Evolutionary conservation across 1,140 invertebrate species (phyloP).

Genomic region (Tribolium madens): DNA sequence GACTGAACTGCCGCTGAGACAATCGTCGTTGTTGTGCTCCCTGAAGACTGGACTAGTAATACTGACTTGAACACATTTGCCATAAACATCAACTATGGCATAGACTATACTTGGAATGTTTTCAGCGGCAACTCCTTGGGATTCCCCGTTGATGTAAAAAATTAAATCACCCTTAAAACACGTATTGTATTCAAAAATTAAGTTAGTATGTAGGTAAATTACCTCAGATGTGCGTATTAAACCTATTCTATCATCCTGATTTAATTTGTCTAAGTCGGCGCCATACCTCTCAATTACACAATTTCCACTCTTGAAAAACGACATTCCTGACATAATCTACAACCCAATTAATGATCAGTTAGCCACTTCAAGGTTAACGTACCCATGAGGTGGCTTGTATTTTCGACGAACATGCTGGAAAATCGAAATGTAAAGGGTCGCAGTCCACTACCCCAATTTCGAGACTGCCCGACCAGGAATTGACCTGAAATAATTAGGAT

Average conservation of each 20-base stretch:
- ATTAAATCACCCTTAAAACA: constrained; percentile 80
- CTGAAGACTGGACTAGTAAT: constrained; percentile 66
- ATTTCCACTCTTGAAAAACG: constrained; percentile 86
- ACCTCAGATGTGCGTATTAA: constrained; percentile 85
- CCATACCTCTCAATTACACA: constrained; percentile 87
- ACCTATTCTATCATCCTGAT: constrained; percentile 87
- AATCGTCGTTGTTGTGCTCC: constrained; percentile 65
- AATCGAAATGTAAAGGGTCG: constrained; percentile 83
- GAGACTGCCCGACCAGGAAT: constrained; percentile 90
- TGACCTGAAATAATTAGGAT: constrained; percentile 70
- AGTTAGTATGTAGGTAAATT: constrained; percentile 53
- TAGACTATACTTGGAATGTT: constrained; percentile 82
- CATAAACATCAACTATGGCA: constrained; percentile 92
- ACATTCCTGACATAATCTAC: constrained; percentile 85
- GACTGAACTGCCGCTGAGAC: constrained; percentile 64
- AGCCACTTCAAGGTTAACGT: background rate
- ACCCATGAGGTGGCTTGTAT: constrained; percentile 88
- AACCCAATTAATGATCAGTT: constrained; percentile 49
- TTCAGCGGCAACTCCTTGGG: constrained; percentile 86
- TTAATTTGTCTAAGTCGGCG: constrained; percentile 83
- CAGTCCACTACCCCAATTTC: constrained; percentile 91
- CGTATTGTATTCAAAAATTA: background rate
- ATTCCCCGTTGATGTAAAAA: constrained; percentile 90
- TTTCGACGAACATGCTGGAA: constrained; percentile 87
- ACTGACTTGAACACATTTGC: constrained; percentile 91